These are phyloP conservation scores for Clinocottus analis DNA, from an alignment of 2,113 vertebrate species.

Conservation along the genomic window DNA sequence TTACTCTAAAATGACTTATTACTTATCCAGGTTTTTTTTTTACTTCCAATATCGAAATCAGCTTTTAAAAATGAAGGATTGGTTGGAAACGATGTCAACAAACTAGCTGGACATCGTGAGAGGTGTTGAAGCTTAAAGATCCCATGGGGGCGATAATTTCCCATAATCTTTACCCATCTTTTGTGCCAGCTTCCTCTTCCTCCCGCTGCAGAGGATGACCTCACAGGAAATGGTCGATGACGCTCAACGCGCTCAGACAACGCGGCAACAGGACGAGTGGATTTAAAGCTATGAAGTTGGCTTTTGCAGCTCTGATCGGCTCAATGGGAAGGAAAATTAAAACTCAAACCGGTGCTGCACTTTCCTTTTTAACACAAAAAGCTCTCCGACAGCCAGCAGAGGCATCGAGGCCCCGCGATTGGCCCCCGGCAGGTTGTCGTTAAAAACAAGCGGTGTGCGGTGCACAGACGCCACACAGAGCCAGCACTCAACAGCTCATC, in stretches of 20 bases:
- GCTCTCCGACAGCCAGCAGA: neutral
- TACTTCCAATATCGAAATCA: neutral
- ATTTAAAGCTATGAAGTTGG: too few relatives aligned
- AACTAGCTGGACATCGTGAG: neutral
- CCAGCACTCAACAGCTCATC: neutral
- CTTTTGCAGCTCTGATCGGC: neutral
- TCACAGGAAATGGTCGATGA: too few relatives aligned
- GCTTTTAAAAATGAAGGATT: neutral
- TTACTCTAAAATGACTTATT: neutral
- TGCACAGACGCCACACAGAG: slow-evolving; percentile 10
- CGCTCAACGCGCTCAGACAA: too few relatives aligned
- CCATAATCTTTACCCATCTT: too few relatives aligned
- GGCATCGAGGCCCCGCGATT: neutral
- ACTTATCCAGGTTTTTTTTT: neutral
- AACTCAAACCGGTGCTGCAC: neutral
- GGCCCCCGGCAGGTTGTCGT: neutral
- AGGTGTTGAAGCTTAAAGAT: neutral
- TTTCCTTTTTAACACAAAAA: neutral
- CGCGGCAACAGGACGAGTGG: too few relatives aligned
- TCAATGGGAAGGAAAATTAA: slow-evolving; percentile 34
- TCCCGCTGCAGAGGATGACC: too few relatives aligned
- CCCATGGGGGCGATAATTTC: too few relatives aligned
- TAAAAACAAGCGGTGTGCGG: neutral
- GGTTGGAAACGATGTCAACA: neutral
- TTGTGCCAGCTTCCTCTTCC: neutral